Evolutionary conservation across 2,797 vertebrate species (phyloP).

Genomic region (Holocentrus rufus): DNA sequence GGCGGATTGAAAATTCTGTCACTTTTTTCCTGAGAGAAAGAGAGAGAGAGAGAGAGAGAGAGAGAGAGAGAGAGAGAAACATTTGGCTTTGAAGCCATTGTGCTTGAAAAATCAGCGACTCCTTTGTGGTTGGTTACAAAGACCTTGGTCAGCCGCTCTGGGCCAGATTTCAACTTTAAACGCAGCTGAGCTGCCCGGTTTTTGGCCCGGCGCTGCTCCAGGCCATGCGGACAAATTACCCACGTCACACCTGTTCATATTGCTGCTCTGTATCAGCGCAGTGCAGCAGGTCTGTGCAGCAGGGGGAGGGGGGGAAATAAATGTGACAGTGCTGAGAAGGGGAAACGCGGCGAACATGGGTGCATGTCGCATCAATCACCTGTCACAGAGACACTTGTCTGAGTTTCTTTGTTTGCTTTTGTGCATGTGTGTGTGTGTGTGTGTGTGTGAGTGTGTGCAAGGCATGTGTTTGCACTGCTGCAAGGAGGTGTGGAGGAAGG

Average conservation of each 20-base stretch:
- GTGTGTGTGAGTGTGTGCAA: neutral
- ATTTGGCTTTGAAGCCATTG: constrained; percentile 36
- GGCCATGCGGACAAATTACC: constrained; percentile 69
- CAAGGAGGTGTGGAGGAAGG: neutral
- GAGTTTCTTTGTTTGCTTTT: constrained; percentile 25
- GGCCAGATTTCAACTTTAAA: constrained; percentile 58
- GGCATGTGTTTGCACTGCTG: neutral
- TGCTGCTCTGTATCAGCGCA: constrained; percentile 69
- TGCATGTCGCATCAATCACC: constrained; percentile 61
- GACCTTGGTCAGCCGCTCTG: constrained; percentile 41
- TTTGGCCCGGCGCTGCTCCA: constrained; percentile 41
- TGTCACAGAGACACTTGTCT: constrained; percentile 33
- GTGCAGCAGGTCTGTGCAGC: constrained; percentile 56
- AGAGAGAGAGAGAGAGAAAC: neutral
- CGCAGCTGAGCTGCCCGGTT: constrained; percentile 54
- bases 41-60: neutral
- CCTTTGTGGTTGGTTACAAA: constrained; percentile 42
- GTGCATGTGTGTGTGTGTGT: constrained; percentile 3
- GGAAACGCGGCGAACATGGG: constrained; percentile 46
- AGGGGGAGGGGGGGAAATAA: no score
- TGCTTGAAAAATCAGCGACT: constrained; percentile 40
- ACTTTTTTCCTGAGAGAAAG: neutral
- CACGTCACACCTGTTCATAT: constrained; percentile 66
- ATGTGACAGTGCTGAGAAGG: constrained; percentile 57
- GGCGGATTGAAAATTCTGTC: neutral